phyloP scores from a whole-genome alignment of 2,888 invertebrate genomes.

The Venustoraphidia nigricollis region DNA sequence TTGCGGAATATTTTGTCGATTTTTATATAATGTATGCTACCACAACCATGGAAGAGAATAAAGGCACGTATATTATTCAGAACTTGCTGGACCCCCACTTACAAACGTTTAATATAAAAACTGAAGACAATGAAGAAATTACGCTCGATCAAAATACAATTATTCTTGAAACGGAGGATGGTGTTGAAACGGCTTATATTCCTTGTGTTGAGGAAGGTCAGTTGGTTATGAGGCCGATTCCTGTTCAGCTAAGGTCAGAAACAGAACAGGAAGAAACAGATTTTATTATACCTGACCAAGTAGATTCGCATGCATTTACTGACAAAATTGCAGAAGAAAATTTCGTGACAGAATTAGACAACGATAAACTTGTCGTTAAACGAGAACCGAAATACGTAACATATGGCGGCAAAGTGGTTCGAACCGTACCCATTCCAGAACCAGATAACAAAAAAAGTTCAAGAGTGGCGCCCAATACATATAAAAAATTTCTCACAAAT shows the following conservation, averaged over 20 bases:
- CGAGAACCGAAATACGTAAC: conserved; percentile 1
- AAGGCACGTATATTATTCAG: too few relatives aligned
- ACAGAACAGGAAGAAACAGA: neutral
- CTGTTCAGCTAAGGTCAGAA: neutral
- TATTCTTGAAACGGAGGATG: conserved; percentile 1
- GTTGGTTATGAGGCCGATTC: conserved; percentile 2
- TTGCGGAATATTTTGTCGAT: too few relatives aligned
- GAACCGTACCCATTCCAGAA: neutral
- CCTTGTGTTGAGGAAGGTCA: conserved; percentile 2
- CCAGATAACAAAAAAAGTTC: neutral
- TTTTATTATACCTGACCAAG: neutral
- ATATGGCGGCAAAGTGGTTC: conserved; percentile 1
- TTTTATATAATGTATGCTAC: too few relatives aligned
- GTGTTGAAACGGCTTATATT: neutral
- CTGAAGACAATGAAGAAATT: too few relatives aligned
- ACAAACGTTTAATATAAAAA: too few relatives aligned
- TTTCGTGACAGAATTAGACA: neutral
- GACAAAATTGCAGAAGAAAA: neutral
- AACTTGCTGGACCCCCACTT: too few relatives aligned
- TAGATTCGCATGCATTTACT: neutral
- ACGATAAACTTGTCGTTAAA: neutral
- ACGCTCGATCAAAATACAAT: neutral
- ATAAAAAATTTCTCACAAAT: conserved; percentile 1
- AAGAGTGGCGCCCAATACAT: conserved; percentile 3
- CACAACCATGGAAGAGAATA: too few relatives aligned